These are phyloP conservation scores for Daphoenositta chrysoptera DNA, from an alignment of 2,113 vertebrate species.

Conservation along the genomic window DNA sequence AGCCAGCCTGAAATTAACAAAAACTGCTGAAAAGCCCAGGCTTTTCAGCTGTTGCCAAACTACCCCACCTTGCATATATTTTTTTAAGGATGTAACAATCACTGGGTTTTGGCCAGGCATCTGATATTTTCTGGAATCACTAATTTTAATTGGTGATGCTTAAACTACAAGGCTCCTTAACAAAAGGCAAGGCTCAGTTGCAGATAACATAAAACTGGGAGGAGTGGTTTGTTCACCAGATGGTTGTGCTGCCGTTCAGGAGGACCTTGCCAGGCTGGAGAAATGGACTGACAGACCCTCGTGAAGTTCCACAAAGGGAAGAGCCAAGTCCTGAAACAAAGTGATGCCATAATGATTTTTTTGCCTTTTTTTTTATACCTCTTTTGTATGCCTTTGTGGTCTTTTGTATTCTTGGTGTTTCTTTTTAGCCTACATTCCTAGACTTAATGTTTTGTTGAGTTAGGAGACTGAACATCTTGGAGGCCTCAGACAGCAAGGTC, in stretches of 20 bases:
- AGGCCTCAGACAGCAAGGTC: too few species aligned
- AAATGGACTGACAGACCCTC: background rate
- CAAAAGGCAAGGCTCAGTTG: background rate
- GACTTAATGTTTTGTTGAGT: too few species aligned
- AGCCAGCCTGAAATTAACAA: background rate
- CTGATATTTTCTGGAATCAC: background rate
- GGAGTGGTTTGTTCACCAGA: background rate
- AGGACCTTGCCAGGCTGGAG: background rate
- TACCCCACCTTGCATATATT: background rate
- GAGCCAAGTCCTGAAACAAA: background rate
- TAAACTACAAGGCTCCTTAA: background rate
- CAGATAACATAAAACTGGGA: background rate
- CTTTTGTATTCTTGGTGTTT: too few species aligned
- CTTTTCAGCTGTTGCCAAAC: background rate
- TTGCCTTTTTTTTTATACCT: too few species aligned
- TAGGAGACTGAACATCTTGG: too few species aligned
- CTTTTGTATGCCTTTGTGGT: too few species aligned
- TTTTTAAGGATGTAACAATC: background rate
- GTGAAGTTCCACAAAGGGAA: background rate
- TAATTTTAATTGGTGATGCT: background rate
- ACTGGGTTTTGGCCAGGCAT: background rate
- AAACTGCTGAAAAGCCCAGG: background rate
- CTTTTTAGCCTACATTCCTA: too few species aligned
- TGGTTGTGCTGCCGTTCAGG: background rate
- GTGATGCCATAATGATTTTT: too few species aligned